A percentile compares a stretch with the other conserved stretches of the same genome.
Conservation (phyloP, 2,888 invertebrate genomes). For the Petrolisthes cinctipes region DNA sequence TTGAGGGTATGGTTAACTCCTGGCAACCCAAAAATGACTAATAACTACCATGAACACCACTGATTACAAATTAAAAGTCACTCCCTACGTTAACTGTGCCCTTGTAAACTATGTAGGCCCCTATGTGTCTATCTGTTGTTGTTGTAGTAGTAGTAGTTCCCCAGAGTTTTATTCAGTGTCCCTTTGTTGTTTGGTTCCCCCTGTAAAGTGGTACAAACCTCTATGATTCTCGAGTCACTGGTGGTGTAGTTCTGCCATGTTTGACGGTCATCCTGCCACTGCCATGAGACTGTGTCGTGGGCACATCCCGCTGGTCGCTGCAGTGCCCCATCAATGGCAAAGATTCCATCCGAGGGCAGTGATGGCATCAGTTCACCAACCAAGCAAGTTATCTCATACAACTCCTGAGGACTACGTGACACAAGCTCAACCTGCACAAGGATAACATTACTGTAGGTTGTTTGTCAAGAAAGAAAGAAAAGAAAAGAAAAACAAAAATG, state of each 20-base stretch:
- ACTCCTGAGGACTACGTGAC: slow-evolving; percentile 92
- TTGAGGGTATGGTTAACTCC: too few species aligned
- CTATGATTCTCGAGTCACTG: slow-evolving; percentile 93
- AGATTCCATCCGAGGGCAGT: slow-evolving; percentile 94
- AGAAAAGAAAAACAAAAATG: background rate
- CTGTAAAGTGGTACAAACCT: slow-evolving; percentile 73
- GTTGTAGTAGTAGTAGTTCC: too few species aligned
- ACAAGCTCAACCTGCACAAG: slow-evolving; percentile 80
- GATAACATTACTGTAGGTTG: too few species aligned
- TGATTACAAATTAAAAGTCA: too few species aligned
- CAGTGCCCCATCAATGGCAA: slow-evolving; percentile 89
- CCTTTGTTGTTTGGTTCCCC: too few species aligned
- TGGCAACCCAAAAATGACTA: too few species aligned
- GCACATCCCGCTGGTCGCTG: slow-evolving; percentile 70
- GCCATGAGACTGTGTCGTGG: slow-evolving; percentile 90
- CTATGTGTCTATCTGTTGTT: too few species aligned
- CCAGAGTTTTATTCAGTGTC: too few species aligned
- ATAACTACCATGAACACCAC: too few species aligned
- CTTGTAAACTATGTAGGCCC: too few species aligned
- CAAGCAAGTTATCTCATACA: slow-evolving; percentile 96
- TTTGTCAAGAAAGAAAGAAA: background rate
- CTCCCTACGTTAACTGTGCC: too few species aligned
- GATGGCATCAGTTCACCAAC: slow-evolving; percentile 98
- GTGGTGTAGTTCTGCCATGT: slow-evolving; percentile 91
- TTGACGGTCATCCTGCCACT: slow-evolving; percentile 96